These are phyloP conservation scores for Polia nebulosa DNA, from an alignment of 2,888 invertebrate genomes.

Conservation along the genomic window DNA sequence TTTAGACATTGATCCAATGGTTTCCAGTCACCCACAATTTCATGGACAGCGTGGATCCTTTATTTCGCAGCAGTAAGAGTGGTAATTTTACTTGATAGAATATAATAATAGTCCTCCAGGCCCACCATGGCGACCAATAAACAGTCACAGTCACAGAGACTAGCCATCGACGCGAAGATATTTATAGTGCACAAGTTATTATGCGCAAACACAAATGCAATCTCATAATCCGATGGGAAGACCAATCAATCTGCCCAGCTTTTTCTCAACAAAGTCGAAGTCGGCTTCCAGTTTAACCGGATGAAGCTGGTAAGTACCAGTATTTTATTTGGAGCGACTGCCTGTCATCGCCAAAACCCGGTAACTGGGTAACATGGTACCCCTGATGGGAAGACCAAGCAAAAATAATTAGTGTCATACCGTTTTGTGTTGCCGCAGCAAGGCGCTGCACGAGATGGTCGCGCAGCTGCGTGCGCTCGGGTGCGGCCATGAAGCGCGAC, in stretches of 20 bases:
- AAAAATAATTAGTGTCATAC: conserved; percentile 62
- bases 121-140: neutral
- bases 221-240: neutral
- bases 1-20: neutral
- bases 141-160: neutral
- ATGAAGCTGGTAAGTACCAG: too few relatives aligned
- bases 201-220: neutral
- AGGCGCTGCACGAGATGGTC: conserved; percentile 78
- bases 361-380: too few relatives aligned
- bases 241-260: neutral
- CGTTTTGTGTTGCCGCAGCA: conserved; percentile 73
- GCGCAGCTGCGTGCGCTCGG: conserved; percentile 73
- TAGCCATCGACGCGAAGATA: too few relatives aligned
- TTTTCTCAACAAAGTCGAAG: too few relatives aligned
- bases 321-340: too few relatives aligned
- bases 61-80: neutral
- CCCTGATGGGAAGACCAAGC: neutral
- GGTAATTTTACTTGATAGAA: neutral
- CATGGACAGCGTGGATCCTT: neutral
- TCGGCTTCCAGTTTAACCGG: too few relatives aligned
- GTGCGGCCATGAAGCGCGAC: conserved; percentile 71
- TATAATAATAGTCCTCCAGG: neutral
- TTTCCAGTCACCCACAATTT: neutral
- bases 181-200: neutral
- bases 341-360: too few relatives aligned